These are phyloP conservation scores for Tipula confusa DNA, from an alignment of 2,888 invertebrate genomes.

Conservation along the genomic window DNA sequence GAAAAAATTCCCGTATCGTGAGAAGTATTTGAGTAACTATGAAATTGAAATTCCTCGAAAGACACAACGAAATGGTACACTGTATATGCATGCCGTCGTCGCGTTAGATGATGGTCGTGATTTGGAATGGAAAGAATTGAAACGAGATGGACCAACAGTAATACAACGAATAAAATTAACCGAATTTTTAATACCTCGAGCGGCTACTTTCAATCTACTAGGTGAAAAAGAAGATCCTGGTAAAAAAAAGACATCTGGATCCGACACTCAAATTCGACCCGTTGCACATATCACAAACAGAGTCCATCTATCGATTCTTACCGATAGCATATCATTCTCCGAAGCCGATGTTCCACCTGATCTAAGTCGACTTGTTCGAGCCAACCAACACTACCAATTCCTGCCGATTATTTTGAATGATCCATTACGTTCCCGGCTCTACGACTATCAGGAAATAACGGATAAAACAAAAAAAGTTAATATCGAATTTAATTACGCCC, in stretches of 20 bases:
- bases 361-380: slow-evolving; percentile 58
- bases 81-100: slow-evolving; percentile 71
- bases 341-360: slow-evolving; percentile 64
- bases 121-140: slow-evolving; percentile 56
- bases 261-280: slow-evolving; percentile 49
- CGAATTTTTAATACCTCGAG: slow-evolving; percentile 68
- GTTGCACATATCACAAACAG: slow-evolving; percentile 71
- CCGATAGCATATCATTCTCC: slow-evolving; percentile 65
- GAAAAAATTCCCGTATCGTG: slow-evolving; percentile 62
- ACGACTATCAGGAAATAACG: slow-evolving; percentile 66
- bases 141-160: slow-evolving; percentile 58
- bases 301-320: slow-evolving; percentile 71
- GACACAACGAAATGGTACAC: slow-evolving; percentile 78
- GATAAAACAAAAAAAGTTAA: slow-evolving; percentile 58
- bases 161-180: slow-evolving; percentile 65
- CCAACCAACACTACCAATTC: slow-evolving; percentile 61
- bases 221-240: slow-evolving; percentile 48
- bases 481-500: slow-evolving; percentile 66
- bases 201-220: slow-evolving; percentile 68
- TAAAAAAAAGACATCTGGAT: neutral
- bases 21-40: slow-evolving; percentile 58
- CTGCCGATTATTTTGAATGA: slow-evolving; percentile 81
- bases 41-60: slow-evolving; percentile 65
- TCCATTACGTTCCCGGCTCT: slow-evolving; percentile 72
- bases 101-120: slow-evolving; percentile 56